These are phyloP conservation scores for Orthonychiurus folsomi DNA, from an alignment of 2,888 invertebrate species.

Conservation along the genomic window DNA sequence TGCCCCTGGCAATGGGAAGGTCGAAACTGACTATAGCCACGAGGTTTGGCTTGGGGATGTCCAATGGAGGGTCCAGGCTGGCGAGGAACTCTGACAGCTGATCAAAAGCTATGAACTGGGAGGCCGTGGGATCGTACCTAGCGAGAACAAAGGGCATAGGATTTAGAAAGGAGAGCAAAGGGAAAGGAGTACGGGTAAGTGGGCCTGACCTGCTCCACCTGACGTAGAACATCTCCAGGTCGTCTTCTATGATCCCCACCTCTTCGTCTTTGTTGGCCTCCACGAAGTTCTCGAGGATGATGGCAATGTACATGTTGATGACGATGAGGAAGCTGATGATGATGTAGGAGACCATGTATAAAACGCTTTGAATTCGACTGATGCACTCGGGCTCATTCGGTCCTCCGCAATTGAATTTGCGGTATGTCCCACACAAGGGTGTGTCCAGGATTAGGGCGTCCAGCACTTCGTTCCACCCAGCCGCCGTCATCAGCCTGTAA, in stretches of 20 bases:
- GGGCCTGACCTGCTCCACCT: conserved; percentile 97
- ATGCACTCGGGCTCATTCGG: conserved; percentile 61
- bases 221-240: conserved; percentile 95
- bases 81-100: conserved; percentile 92
- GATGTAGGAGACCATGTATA: conserved; percentile 89
- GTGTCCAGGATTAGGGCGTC: conserved; percentile 66
- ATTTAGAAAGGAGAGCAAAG: too few species aligned
- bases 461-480: conserved; percentile 93
- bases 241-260: conserved; percentile 92
- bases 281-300: conserved; percentile 93
- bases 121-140: conserved; percentile 89
- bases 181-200: conserved; percentile 47
- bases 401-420: conserved; percentile 36
- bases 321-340: conserved; percentile 95
- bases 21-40: conserved; percentile 93
- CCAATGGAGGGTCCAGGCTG: conserved; percentile 85
- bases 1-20: conserved; percentile 87
- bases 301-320: conserved; percentile 97
- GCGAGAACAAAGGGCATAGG: background rate
- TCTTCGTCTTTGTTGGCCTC: conserved; percentile 96
- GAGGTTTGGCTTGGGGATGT: conserved; percentile 89
- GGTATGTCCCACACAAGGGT: conserved; percentile 33
- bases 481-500: conserved; percentile 77
- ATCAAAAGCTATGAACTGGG: conserved; percentile 88
- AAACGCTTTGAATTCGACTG: conserved; percentile 81